Percentiles rank a stretch among this genome's conserved stretches.
Evolutionary conservation across 2,113 vertebrate genomes (phyloP).

Genomic region (Girardinichthys multiradiatus): DNA sequence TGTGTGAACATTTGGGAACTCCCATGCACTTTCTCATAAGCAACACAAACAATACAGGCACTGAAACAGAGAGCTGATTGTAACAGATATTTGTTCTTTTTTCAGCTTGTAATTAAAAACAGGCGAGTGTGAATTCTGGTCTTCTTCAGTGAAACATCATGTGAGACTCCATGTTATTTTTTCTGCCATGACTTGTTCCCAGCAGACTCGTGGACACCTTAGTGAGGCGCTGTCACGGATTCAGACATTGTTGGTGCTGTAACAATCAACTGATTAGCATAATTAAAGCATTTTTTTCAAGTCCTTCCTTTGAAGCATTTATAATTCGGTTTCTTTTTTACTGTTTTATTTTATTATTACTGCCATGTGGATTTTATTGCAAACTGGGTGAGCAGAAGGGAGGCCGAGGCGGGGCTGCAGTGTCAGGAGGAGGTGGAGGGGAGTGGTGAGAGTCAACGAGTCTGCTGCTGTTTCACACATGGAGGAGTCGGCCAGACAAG

Average conservation of each 20-base stretch:
- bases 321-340: not conserved
- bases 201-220: conserved; percentile 13
- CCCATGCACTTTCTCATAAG: conserved; percentile 77
- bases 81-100: conserved; percentile 71
- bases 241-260: conserved; percentile 25
- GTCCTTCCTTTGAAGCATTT: conserved; percentile 31
- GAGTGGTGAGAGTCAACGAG: conserved; percentile 35
- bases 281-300: conserved; percentile 53
- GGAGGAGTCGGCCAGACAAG: conserved; percentile 56
- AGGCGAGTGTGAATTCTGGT: conserved; percentile 20
- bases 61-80: conserved; percentile 77
- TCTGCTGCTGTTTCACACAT: conserved; percentile 53
- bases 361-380: conserved; percentile 58
- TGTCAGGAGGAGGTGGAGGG: conserved; percentile 3
- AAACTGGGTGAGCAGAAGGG: conserved; percentile 28
- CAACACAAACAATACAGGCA: conserved; percentile 73
- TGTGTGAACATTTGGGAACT: conserved; percentile 15
- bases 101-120: conserved; percentile 35
- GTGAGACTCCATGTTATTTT: not conserved
- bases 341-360: conserved; percentile 11
- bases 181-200: conserved; percentile 11
- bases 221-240: not conserved
- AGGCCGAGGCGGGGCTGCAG: conserved; percentile 9
- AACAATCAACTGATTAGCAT: conserved; percentile 35
- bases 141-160: not conserved